A percentile compares a stretch with the other conserved stretches of the same genome.
These are phyloP conservation scores for Triplophysa dalaica DNA, from an alignment of 2,113 vertebrate genomes.

Conservation along the genomic window DNA sequence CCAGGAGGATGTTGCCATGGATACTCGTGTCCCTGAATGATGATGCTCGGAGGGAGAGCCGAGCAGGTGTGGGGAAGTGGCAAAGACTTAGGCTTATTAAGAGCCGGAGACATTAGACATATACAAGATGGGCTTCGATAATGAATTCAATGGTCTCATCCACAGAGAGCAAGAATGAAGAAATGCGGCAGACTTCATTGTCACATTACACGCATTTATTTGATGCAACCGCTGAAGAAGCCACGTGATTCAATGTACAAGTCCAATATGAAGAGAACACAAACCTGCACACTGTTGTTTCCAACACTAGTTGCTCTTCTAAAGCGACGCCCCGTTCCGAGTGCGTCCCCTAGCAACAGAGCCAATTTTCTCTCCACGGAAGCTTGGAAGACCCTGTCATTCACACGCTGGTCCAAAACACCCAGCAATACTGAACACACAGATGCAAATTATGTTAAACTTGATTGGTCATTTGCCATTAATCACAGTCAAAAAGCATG, in stretches of 20 bases:
- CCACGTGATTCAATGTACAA: background rate
- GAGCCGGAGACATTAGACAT: slow-evolving; percentile 48
- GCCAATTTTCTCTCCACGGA: slow-evolving; percentile 92
- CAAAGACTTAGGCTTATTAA: slow-evolving; percentile 64
- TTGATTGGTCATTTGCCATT: background rate
- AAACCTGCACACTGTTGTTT: slow-evolving; percentile 78
- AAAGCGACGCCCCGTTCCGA: slow-evolving; percentile 76
- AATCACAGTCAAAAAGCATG: no score
- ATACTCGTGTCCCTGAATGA: slow-evolving; percentile 60
- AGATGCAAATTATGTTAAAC: background rate
- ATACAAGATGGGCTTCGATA: slow-evolving; percentile 32
- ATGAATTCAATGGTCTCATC: slow-evolving; percentile 12
- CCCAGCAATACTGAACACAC: slow-evolving; percentile 77
- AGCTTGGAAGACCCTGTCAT: slow-evolving; percentile 85
- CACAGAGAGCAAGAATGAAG: background rate
- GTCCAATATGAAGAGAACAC: background rate
- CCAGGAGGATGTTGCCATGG: slow-evolving; percentile 76
- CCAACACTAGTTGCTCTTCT: slow-evolving; percentile 84
- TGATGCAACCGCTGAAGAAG: background rate
- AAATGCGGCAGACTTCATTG: background rate
- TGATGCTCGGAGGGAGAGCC: slow-evolving; percentile 63
- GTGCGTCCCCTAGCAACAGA: slow-evolving; percentile 82
- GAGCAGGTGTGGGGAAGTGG: slow-evolving; percentile 67
- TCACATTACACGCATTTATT: slow-evolving; percentile 2
- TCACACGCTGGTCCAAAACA: slow-evolving; percentile 81